A percentile compares a stretch with the other conserved stretches of the same genome.
Evolutionary conservation across 2,888 invertebrate species (phyloP).

Genomic region (Acrocera orbiculus): DNA sequence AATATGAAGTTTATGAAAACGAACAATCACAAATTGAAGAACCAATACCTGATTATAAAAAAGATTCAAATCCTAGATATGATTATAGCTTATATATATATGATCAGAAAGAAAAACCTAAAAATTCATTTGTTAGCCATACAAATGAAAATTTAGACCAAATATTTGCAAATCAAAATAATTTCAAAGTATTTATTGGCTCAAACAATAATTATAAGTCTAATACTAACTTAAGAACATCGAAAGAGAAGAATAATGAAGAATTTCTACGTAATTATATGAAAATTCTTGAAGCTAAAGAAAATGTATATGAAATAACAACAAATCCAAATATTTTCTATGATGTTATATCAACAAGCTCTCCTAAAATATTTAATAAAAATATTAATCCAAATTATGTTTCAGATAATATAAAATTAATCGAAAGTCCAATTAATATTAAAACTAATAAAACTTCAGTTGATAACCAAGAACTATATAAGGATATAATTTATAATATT

Average conservation of each 20-base stretch:
- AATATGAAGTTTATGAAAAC: constrained; percentile 10
- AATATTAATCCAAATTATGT: too few species aligned
- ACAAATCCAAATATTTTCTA: constrained; percentile 21
- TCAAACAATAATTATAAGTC: too few species aligned
- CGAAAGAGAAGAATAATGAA: constrained; percentile 30
- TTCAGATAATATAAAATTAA: too few species aligned
- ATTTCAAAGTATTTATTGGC: too few species aligned
- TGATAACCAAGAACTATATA: too few species aligned
- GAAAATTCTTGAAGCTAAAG: constrained; percentile 28
- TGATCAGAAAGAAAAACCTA: constrained; percentile 1
- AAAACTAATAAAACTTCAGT: too few species aligned
- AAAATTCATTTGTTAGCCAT: neutral
- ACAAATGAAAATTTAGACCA: constrained; percentile 4
- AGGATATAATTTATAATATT: too few species aligned
- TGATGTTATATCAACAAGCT: too few species aligned
- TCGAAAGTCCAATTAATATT: too few species aligned
- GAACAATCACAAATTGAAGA: constrained; percentile 11
- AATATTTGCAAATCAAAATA: too few species aligned
- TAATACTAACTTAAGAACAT: too few species aligned
- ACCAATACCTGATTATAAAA: constrained; percentile 12
- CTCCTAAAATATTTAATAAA: too few species aligned
- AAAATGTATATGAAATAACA: constrained; percentile 21
- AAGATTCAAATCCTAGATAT: constrained; percentile 5
- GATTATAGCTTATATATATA: constrained; percentile 15
- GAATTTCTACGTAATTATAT: constrained; percentile 30